phyloP scores from a whole-genome alignment of 2,113 vertebrate genomes.

The Choloepus hoffmanni region DNA sequence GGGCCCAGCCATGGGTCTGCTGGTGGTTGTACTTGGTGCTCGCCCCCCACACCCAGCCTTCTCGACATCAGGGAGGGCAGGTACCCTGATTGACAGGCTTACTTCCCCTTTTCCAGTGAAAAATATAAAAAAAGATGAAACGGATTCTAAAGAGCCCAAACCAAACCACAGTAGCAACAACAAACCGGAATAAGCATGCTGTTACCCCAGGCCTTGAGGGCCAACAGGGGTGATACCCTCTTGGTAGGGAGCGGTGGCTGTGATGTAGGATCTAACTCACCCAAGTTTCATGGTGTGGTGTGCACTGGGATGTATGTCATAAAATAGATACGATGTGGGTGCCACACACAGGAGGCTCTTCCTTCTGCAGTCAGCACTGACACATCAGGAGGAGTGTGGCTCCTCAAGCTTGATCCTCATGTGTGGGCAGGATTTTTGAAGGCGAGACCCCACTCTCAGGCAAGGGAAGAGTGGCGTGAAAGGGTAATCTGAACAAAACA shows the following conservation, averaged over 20 bases:
- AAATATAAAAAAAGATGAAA: not conserved
- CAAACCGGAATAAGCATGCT: not conserved
- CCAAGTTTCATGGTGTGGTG: not conserved
- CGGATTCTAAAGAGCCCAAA: not conserved
- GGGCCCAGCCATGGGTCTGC: not conserved
- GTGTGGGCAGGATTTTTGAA: not conserved
- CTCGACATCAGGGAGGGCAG: not conserved
- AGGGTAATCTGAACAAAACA: not conserved
- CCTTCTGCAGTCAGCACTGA: not conserved
- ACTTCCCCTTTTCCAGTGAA: not conserved
- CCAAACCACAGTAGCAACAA: not conserved
- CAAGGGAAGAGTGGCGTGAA: not conserved
- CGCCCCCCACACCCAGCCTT: rapidly evolving
- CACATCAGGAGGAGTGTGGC: not conserved
- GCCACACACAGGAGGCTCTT: not conserved
- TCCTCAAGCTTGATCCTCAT: not conserved
- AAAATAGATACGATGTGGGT: not conserved
- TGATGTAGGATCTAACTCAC: not conserved
- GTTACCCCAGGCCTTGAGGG: not conserved
- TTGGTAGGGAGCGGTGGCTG: not conserved
- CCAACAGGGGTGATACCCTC: not conserved
- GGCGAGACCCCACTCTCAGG: not conserved
- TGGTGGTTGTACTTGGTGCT: not conserved
- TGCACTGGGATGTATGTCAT: not conserved
- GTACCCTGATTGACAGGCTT: not conserved